Base-by-base conservation (phyloP, 2,113 vertebrate genomes). In the Petaurus breviceps region DNA sequence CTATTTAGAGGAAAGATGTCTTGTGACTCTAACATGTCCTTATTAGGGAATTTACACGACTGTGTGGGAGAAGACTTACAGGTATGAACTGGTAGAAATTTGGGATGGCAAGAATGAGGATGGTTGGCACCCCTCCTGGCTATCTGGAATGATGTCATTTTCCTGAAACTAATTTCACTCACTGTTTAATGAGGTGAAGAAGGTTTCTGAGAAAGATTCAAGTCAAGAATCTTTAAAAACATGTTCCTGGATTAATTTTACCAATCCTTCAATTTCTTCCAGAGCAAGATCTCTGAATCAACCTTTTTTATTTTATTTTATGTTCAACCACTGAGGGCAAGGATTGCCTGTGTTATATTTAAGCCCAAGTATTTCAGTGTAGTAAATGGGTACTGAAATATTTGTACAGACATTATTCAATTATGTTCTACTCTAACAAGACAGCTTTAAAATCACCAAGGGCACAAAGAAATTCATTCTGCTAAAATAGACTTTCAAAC, bases 51-150 rank as follows among this genome's bases (percentile, higher is more conserved):
- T 23, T 91, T 51, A 43, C 5, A 91, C 55, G 10, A 24, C 28
- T 96, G 92, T 37, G 26, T 16, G 91, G 51, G 92, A 93, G 43
- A 51, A 51, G 55, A 51, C 91, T 95, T 8, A 68, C 92, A 92
- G 51, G 90, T 51, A 25, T 95, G 92, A 91, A 37, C 47, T 37
- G 51, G 51, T 89, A n/a, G 31, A 94, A 91, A 12, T 92, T 90
- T 46, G 89, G 89, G 16, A 90, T 95, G 12, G 11, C 61, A 37
- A 68, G 31, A 3, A 37, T 37, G 31, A 37, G 24, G 61, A 47
- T 54, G 28, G 0, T 46, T 97, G 89, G 92, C 54, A 93, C 43
- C 28, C 49, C 68, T 22, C 0, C 90, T 3, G 37, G 2, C 61
- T 90, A 10, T 77, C 50, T 53, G 43, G 26, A 43, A 53, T 22